Evolutionary conservation across 2,113 vertebrate species (phyloP), one percentile per base, ranked within the genome.

Genomic region (Phoxinus phoxinus): DNA sequence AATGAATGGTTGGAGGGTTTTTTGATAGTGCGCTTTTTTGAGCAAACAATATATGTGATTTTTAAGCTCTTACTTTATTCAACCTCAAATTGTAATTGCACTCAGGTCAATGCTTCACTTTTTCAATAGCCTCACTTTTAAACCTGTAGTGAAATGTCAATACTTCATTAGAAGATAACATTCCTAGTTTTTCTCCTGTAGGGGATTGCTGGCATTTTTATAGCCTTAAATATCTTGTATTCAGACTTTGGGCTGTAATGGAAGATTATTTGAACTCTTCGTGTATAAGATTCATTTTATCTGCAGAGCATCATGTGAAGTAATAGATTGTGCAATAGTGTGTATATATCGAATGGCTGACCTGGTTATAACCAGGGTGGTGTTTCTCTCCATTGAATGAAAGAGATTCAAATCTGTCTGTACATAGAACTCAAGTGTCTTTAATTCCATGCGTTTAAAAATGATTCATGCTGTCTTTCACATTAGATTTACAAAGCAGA

Each of bases 211-310:
- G 84, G 81, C 67, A 79, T 69, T 83, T 84, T 83, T 89, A 86
- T 88, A 85, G 89, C 87, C 89, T 89, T 89, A 89, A 88, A 78
- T 67, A 37, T 48, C 71, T 56, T 82, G 23, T 46, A 4, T 78
- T 86, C 30, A 41, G 53, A 74, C 84, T 73, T 86, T 30, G 58
- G 37, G 85, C 58, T 75, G 17, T 12, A 81, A 41, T 86, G 73
- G 67, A 19, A n/a, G 46, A 56, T 84, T 5, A 21, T 81, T 63
- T 79, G 15, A 67, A 88, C n/a, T 37, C 41, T 83, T 46, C n/a
- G 11, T 72, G 48, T 6, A 17, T 37, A 72, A 17, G 46, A 80
- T 23, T 72, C 37, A 51, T 80, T 65, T 85, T 17, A 87, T 44
- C 32, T 58, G 19, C 23, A 15, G 25, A 32, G 21, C 61, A 83